phyloP scores from a whole-genome alignment of 2,113 vertebrate species.

The Pithys albifrons region DNA sequence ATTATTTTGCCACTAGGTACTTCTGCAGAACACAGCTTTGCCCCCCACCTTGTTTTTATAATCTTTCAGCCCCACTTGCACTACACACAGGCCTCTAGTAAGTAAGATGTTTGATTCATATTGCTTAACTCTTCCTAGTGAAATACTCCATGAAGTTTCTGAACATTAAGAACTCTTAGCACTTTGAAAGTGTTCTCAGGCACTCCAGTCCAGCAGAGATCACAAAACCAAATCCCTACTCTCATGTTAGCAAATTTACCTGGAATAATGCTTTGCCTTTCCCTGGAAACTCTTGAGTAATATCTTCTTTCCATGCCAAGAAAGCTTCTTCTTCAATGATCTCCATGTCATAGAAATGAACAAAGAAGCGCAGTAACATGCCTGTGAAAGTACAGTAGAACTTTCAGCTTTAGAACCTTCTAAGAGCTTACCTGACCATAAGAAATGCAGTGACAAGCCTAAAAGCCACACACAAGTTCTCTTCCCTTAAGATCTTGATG shows the following conservation, averaged over 20 bases:
- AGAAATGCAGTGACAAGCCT: background rate
- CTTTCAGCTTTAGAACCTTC: accelerated
- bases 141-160: accelerated
- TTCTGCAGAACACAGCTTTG: accelerated
- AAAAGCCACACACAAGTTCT: background rate
- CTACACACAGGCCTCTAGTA: accelerated
- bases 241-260: constrained; percentile 67
- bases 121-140: background rate
- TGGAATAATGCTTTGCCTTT: constrained; percentile 99
- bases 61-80: background rate
- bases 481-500: accelerated
- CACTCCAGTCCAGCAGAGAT: background rate
- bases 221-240: background rate
- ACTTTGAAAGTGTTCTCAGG: accelerated
- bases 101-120: accelerated
- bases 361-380: constrained; percentile 98
- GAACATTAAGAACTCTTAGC: accelerated
- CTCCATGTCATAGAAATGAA: constrained; percentile 99
- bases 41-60: accelerated
- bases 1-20: background rate
- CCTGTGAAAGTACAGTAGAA: constrained; percentile 63
- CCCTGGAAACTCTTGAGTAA: constrained; percentile 98
- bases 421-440: background rate
- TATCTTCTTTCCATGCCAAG: constrained; percentile 99
- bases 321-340: constrained; percentile 99